Evolutionary conservation across 2,797 vertebrate species (phyloP), one percentile per base, ranked within the genome.

Genomic region (Chiroxiphia lanceolata): DNA sequence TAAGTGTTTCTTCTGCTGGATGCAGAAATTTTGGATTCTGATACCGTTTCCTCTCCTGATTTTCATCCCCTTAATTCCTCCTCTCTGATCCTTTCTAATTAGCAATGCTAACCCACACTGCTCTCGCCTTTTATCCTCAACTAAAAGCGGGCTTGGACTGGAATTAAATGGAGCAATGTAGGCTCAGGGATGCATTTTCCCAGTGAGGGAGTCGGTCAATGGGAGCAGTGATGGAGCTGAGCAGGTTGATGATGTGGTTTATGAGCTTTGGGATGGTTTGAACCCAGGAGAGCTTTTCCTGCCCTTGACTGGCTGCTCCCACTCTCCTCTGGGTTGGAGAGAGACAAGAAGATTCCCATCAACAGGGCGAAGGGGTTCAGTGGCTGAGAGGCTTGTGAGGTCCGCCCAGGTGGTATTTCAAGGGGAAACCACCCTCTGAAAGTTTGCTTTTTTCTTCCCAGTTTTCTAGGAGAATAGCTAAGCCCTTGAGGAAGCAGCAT

Each of bases 311-410:
- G 45, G 26, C 18, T 56, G 38, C n/a, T 14, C 33, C 21, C 9
- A 3, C 65, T 45, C 29, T 61, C 22, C 23, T 54, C 67, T 54
- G 54, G 18, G 72, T 23, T 17, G 25, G 77, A 97, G 97, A 82
- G 23, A 23, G 83, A 89, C 54, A 94, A 87, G 25, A 95, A 85
- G 26, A 82, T 94, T 15, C 87, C 93, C 40, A 93, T 96, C 13
- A 91, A 93, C 22, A 94, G 92, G 81, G 92, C 85, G 44, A 33
- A 59, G 45, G 25, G 36, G 29, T 15, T 70, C 21, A 34, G 57
- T 0, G 0, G 16, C 2, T 6, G 44, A 21, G 15, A 40, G 27
- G 4, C 10, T 34, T 2, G 0, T 21, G 13, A 65, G 13, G 18
- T 69, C 45, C 10, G 20, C 3, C 29, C 57, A 36, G 27, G 40